Evolutionary conservation across 2,113 vertebrate genomes (phyloP).

Genomic region (Dunckerocampus dactyliophorus): DNA sequence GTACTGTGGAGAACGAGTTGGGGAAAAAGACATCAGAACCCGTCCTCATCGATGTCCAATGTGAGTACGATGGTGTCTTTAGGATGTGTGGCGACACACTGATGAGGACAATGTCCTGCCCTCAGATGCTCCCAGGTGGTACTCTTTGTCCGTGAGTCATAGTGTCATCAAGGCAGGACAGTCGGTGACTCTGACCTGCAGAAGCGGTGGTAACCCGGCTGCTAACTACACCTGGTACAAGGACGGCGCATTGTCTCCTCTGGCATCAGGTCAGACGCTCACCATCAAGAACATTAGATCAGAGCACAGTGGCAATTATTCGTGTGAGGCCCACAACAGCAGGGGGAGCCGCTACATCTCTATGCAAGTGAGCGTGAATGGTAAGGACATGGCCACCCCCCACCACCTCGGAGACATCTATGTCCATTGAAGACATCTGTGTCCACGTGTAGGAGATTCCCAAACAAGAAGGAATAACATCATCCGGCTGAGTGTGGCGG

Average conservation of each 20-base stretch:
- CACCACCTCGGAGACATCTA: no score
- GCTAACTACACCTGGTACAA: slow-evolving; percentile 22
- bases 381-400: no score
- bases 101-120: neutral
- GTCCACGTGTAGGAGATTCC: no score
- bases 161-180: slow-evolving; percentile 18
- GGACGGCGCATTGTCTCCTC: neutral
- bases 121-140: slow-evolving; percentile 16
- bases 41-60: slow-evolving; percentile 20
- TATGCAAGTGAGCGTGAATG: no score
- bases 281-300: no score
- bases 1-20: neutral
- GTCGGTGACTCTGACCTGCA: slow-evolving; percentile 29
- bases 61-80: slow-evolving; percentile 14
- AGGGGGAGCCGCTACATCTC: no score
- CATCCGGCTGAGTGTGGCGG: no score
- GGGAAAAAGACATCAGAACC: neutral
- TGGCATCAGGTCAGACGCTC: no score
- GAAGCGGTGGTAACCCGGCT: slow-evolving; percentile 25
- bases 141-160: slow-evolving; percentile 15
- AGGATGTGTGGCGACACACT: neutral
- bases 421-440: no score
- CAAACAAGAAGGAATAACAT: no score
- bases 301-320: no score
- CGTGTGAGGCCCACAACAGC: no score